Evolutionary conservation across 2,113 vertebrate species (phyloP).

Genomic region (Eretmodus cyanostictus): DNA sequence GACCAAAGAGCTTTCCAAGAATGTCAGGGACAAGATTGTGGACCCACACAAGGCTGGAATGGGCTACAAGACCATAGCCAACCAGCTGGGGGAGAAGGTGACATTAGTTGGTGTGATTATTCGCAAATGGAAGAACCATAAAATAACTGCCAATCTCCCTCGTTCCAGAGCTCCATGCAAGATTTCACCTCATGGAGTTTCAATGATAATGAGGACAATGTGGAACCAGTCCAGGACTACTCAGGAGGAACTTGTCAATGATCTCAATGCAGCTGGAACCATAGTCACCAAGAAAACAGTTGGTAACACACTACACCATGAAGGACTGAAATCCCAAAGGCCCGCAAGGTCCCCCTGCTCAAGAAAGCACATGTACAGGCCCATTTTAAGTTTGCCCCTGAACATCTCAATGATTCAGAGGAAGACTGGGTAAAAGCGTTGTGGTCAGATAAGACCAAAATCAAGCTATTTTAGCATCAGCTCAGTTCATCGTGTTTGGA

Average conservation of each 20-base stretch:
- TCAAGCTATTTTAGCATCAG: background rate
- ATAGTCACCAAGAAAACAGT: background rate
- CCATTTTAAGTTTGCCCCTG: background rate
- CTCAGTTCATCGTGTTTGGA: accelerated
- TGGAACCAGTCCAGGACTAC: background rate
- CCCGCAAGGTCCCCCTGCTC: background rate
- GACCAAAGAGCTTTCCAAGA: background rate
- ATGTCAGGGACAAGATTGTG: background rate
- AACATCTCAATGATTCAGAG: background rate
- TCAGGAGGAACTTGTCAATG: background rate
- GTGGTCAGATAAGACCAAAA: background rate
- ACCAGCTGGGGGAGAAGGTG: background rate
- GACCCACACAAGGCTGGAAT: background rate
- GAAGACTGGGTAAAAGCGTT: background rate
- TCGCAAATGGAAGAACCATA: background rate
- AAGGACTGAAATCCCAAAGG: background rate
- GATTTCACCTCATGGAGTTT: background rate
- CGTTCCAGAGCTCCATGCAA: background rate
- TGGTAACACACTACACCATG: background rate
- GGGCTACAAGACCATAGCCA: background rate
- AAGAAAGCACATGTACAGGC: background rate
- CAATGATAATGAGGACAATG: background rate
- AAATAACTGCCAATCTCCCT: background rate
- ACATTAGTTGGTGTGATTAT: background rate
- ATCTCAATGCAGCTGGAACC: background rate